Evolutionary conservation across 2,113 vertebrate species (phyloP).

Genomic region (Elephantulus edwardii): DNA sequence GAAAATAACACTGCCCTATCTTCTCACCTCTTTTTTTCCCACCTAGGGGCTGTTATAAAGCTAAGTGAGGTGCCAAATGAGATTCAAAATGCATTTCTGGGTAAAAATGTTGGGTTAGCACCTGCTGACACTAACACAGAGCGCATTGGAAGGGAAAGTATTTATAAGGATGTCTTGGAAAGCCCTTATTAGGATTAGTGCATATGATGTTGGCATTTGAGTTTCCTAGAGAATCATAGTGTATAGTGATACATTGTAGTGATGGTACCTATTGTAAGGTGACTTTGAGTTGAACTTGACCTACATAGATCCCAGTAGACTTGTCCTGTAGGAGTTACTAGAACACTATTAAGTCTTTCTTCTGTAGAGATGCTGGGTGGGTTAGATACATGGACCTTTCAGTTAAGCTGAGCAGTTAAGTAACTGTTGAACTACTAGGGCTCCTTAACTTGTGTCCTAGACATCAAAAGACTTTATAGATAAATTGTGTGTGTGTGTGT

Average conservation of each 20-base stretch:
- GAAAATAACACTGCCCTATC: not conserved
- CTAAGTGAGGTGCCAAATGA: slow-evolving; percentile 4
- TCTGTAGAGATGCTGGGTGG: not conserved
- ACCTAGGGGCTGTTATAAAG: slow-evolving; percentile 20
- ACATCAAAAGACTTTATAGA: slow-evolving; percentile 16
- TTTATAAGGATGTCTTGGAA: slow-evolving; percentile 35
- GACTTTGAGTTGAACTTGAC: not conserved
- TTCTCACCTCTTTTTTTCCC: not conserved
- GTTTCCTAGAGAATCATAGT: slow-evolving; percentile 12
- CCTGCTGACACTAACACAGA: slow-evolving; percentile 8
- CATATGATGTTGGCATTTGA: not conserved
- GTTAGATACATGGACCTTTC: not conserved
- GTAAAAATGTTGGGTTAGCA: slow-evolving; percentile 22
- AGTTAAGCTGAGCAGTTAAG: not conserved
- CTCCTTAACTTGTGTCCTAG: slow-evolving; percentile 14
- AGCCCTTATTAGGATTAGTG: slow-evolving; percentile 35
- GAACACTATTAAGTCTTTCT: not conserved
- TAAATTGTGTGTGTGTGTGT: not conserved
- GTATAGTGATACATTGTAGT: not conserved
- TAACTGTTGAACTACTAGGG: not conserved
- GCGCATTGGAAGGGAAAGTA: not conserved
- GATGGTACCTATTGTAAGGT: not conserved
- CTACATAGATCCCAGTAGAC: not conserved
- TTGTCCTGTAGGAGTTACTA: not conserved
- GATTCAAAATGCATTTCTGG: slow-evolving; percentile 1